Conservation (phyloP, 2,113 vertebrate species). For the Zapus hudsonius region DNA sequence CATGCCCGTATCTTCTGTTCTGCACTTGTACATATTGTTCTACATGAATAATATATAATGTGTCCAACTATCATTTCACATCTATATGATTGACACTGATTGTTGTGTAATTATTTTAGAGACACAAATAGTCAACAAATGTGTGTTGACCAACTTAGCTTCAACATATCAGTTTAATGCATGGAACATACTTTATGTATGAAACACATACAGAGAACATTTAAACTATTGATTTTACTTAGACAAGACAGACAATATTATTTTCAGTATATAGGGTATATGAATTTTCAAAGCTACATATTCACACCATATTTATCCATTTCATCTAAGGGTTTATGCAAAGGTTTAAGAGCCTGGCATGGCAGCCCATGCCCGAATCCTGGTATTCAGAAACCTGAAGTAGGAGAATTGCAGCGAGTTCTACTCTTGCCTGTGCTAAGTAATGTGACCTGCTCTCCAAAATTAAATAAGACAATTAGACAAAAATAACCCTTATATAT, state of each 20-base stretch:
- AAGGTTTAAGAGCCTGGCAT: background rate
- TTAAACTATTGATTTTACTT: constrained; percentile 19
- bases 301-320: constrained; percentile 3
- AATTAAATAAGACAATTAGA: no score
- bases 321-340: background rate
- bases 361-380: background rate
- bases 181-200: background rate
- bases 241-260: background rate
- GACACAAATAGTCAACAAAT: background rate
- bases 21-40: background rate
- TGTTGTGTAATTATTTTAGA: background rate
- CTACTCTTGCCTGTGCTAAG: background rate
- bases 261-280: background rate
- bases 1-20: background rate
- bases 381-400: background rate
- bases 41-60: background rate
- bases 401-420: background rate
- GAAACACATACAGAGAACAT: background rate
- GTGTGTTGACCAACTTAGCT: background rate
- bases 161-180: background rate
- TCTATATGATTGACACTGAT: background rate
- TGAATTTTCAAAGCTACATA: constrained; percentile 5
- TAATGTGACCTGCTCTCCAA: background rate
- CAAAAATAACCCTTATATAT: no score
- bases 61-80: background rate